Evolutionary conservation across 1,140 invertebrate genomes (phyloP).

Genomic region (Bombyx mandarina): DNA sequence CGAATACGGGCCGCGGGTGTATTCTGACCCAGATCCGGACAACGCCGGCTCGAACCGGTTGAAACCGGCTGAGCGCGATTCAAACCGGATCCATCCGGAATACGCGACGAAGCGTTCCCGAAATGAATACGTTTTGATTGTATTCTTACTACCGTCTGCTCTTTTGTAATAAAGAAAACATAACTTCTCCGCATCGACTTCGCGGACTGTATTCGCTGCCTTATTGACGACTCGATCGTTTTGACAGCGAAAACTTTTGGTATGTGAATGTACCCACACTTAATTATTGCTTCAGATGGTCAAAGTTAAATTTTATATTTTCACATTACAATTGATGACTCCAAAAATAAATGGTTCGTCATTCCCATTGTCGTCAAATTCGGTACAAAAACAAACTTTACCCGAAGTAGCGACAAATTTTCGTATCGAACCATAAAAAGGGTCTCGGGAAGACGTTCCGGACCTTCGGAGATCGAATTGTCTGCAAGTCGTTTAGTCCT

Average conservation of each 20-base stretch:
- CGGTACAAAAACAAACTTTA: conserved; percentile 2
- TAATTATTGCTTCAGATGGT: too few species aligned
- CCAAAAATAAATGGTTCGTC: too few species aligned
- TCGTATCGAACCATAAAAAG: conserved; percentile 30
- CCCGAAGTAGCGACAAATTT: conserved; percentile 11
- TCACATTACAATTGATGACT: too few species aligned
- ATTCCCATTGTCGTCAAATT: too few species aligned
- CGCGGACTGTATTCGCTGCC: too few species aligned
- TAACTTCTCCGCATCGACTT: too few species aligned
- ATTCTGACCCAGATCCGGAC: conserved; percentile 41
- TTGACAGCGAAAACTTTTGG: too few species aligned
- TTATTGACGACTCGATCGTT: too few species aligned
- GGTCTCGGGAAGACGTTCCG: conserved; percentile 22
- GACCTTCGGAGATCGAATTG: conserved; percentile 31
- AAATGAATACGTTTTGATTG: conserved; percentile 42
- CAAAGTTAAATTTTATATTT: too few species aligned
- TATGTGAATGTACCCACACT: too few species aligned
- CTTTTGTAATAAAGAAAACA: too few species aligned
- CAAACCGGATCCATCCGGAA: conserved; percentile 10
- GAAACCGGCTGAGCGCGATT: conserved; percentile 3
- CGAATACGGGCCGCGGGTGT: conserved; percentile 26
- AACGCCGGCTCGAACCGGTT: conserved; percentile 12
- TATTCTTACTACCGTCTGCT: conserved; percentile 12
- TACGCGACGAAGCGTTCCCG: conserved; percentile 32
- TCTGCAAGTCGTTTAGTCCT: not conserved